phyloP scores from a whole-genome alignment of 2,113 vertebrate species.

The Macaca fascicularis region T2T-MFA8v1.1 NC_088379.1:141976501-141977000 shows the following conservation, averaged over 20 bases:
- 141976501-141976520: slow-evolving; percentile 39
- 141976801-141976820: not conserved
- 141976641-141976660: not conserved
- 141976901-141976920: not conserved
- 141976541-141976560: slow-evolving; percentile 41
- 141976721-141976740: not conserved
- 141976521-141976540: slow-evolving; percentile 33
- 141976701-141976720: not conserved
- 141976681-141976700: not conserved
- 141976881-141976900: not conserved
- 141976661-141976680: not conserved
- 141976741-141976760: not conserved
- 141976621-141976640: not conserved
- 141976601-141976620: not conserved
- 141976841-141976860: not conserved
- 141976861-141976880: not conserved
- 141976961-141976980: not conserved
- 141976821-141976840: not conserved
- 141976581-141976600: not conserved
- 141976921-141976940: not conserved
- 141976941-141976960: not conserved
- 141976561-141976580: slow-evolving; percentile 54
- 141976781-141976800: not conserved
- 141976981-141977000: not conserved
- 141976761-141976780: not conserved